phyloP scores from a whole-genome alignment of 2,113 vertebrate genomes.

The Sterna hirundo region DNA sequence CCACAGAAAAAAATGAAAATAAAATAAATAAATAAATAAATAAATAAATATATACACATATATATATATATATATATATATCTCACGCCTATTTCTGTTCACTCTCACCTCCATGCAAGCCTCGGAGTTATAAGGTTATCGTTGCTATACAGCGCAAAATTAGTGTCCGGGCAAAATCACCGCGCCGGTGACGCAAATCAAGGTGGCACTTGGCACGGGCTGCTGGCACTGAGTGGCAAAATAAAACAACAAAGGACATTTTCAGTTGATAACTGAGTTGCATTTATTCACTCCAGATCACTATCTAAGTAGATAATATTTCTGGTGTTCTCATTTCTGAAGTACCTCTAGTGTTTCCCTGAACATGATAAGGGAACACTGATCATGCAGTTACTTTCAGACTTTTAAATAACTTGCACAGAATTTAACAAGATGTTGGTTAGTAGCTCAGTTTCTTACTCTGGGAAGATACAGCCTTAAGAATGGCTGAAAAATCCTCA shows the following conservation, averaged over 20 bases:
- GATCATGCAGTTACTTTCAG: neutral
- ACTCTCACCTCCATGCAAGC: neutral
- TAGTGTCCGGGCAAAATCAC: neutral
- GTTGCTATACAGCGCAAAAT: fast-evolving
- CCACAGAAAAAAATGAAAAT: neutral
- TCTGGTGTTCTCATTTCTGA: slow-evolving; percentile 6
- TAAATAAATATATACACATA: too few relatives aligned
- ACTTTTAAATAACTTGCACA: neutral
- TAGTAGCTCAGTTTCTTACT: neutral
- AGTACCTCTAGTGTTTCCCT: neutral
- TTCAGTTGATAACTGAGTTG: neutral
- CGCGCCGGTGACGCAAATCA: neutral
- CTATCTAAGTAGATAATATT: neutral
- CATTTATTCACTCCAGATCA: neutral
- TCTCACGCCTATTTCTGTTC: neutral
- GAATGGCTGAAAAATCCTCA: neutral
- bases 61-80: too few relatives aligned
- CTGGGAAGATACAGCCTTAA: neutral
- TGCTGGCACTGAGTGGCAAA: neutral
- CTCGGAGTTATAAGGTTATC: neutral
- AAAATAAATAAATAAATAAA: too few relatives aligned
- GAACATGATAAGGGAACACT: neutral
- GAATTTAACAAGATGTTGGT: neutral
- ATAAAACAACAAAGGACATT: slow-evolving; percentile 3
- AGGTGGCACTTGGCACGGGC: neutral